Evolutionary conservation across 2,113 vertebrate species (phyloP).

Genomic region (Sinocyclocheilus maitianheensis): DNA sequence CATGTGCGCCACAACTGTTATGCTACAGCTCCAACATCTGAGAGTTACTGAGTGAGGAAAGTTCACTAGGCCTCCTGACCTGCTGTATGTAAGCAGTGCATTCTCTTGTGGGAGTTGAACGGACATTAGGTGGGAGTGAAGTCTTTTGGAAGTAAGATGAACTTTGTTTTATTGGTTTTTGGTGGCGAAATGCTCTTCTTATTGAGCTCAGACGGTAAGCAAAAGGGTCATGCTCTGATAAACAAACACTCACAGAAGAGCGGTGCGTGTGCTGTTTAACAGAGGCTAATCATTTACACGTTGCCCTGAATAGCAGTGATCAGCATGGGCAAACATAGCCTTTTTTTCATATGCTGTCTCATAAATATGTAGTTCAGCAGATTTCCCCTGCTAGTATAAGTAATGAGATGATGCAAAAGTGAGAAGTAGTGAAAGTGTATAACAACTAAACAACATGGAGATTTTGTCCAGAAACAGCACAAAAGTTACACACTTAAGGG

Average conservation of each 20-base stretch:
- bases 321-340: conserved; percentile 20
- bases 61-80: not conserved
- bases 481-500: not conserved
- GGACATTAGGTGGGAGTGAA: not conserved
- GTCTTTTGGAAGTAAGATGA: not conserved
- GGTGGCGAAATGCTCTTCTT: not conserved
- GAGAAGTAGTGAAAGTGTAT: not conserved
- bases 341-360: not conserved
- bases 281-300: conserved; percentile 44
- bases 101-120: not conserved
- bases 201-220: not conserved
- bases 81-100: not conserved
- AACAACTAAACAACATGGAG: not conserved
- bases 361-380: conserved; percentile 24
- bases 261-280: conserved; percentile 17
- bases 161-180: conserved; percentile 11
- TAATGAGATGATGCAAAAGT: conserved; percentile 17
- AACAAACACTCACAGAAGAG: conserved; percentile 12
- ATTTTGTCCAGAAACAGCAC: not conserved
- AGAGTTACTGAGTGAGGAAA: not conserved
- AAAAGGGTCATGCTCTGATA: conserved; percentile 8
- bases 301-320: conserved; percentile 13
- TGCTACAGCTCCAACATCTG: not conserved
- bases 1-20: not conserved
- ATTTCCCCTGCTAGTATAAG: conserved; percentile 25